Conservation (phyloP, 2,888 invertebrate species). For the Balanococcus diminutus region DNA sequence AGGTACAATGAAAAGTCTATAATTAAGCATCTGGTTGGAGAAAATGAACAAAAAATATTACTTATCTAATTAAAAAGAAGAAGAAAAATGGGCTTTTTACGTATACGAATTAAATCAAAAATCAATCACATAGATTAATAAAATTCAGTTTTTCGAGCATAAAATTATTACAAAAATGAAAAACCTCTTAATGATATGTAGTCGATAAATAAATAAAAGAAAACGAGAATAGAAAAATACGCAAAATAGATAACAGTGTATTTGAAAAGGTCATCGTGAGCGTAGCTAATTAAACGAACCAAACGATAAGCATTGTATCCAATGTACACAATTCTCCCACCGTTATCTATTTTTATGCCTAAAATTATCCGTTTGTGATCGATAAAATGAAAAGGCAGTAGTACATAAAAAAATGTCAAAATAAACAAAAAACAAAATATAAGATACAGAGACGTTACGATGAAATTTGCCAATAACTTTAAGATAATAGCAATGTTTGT, state of each 20-base stretch:
- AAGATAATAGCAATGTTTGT: background rate
- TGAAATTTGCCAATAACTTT: no score
- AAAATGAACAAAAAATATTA: background rate
- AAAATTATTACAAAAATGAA: conserved; percentile 37
- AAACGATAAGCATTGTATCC: background rate
- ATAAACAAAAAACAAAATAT: background rate
- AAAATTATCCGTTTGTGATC: background rate
- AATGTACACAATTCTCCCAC: background rate
- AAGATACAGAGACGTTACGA: no score
- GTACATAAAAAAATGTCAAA: background rate
- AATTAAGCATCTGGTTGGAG: background rate
- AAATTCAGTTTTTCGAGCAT: background rate
- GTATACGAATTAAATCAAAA: background rate
- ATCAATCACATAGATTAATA: background rate
- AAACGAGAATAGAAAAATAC: conserved; percentile 7
- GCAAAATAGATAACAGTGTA: conserved; percentile 13
- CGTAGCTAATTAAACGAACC: background rate
- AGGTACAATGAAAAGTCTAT: background rate
- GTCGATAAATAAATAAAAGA: background rate
- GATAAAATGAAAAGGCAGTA: conserved; percentile 23
- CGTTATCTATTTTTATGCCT: background rate
- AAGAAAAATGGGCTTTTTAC: background rate
- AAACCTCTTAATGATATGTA: conserved; percentile 16
- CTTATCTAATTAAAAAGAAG: background rate
- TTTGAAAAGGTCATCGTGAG: background rate